Percentiles rank a stretch among this genome's conserved stretches.
phyloP scores from a whole-genome alignment of 2,113 vertebrate species.

The Dipodomys spectabilis region DNA sequence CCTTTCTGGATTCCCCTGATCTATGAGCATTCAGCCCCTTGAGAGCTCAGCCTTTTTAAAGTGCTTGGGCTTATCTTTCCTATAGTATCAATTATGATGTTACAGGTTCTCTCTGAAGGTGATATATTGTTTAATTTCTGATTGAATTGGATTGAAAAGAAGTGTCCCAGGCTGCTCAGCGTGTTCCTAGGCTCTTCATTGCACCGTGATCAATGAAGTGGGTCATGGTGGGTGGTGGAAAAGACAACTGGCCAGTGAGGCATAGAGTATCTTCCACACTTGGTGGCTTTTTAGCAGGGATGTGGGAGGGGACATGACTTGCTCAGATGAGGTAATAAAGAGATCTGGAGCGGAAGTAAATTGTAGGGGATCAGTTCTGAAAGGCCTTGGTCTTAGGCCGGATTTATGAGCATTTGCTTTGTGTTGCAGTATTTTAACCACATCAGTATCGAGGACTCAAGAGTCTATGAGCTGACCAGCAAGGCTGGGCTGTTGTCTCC shows the following conservation, averaged over 20 bases:
- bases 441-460: conserved; percentile 99
- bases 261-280: neutral
- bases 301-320: neutral
- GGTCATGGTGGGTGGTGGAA: neutral
- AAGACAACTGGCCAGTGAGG: neutral
- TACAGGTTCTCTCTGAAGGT: neutral
- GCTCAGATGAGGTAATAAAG: neutral
- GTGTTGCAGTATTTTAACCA: conserved; percentile 98
- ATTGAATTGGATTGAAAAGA: neutral
- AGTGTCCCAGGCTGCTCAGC: neutral
- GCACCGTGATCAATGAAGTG: neutral
- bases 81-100: neutral
- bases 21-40: neutral
- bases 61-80: neutral
- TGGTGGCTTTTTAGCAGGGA: neutral
- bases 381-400: fast-evolving
- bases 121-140: conserved; percentile 22
- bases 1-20: neutral
- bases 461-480: conserved; percentile 99
- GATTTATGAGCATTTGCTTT: conserved; percentile 64
- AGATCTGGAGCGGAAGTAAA: neutral
- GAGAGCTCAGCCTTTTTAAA: neutral
- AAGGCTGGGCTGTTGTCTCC: conserved; percentile 99
- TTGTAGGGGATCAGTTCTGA: neutral
- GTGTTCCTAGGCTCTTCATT: neutral